Conservation (phyloP, 2,113 vertebrate species). For the Upupa epops region DNA sequence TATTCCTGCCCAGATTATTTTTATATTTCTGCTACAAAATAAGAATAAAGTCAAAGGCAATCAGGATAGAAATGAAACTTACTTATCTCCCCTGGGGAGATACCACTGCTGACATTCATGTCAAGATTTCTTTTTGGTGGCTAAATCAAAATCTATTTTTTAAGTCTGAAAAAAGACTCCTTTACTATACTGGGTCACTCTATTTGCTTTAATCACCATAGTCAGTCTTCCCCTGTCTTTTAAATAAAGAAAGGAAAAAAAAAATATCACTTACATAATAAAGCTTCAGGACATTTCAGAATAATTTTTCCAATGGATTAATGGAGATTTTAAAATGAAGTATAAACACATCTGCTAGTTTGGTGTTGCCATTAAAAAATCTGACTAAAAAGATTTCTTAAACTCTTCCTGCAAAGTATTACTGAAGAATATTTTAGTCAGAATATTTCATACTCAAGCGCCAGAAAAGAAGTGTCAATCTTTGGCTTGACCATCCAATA, state of each 20-base stretch:
- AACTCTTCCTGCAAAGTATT: neutral
- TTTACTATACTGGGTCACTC: neutral
- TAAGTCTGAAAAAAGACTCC: neutral
- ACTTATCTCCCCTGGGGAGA: neutral
- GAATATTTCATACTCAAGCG: neutral
- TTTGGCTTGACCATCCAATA: neutral
- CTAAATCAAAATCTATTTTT: neutral
- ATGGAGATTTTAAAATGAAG: neutral
- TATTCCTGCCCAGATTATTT: neutral
- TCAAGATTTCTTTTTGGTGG: neutral
- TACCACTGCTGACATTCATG: neutral
- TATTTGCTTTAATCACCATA: neutral
- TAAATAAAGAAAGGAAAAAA: neutral
- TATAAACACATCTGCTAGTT: neutral
- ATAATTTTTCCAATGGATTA: neutral
- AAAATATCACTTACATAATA: neutral
- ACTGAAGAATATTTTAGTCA: neutral
- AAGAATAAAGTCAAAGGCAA: neutral
- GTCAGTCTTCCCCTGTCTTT: neutral
- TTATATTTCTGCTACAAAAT: neutral
- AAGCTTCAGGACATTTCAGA: neutral
- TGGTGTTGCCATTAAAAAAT: neutral
- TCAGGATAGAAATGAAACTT: conserved; percentile 8
- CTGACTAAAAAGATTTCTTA: neutral
- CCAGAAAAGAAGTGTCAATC: neutral